These are phyloP conservation scores for Lordiphosa clarofinis DNA, from an alignment of 1,140 invertebrate species.

Conservation along the genomic window DNA sequence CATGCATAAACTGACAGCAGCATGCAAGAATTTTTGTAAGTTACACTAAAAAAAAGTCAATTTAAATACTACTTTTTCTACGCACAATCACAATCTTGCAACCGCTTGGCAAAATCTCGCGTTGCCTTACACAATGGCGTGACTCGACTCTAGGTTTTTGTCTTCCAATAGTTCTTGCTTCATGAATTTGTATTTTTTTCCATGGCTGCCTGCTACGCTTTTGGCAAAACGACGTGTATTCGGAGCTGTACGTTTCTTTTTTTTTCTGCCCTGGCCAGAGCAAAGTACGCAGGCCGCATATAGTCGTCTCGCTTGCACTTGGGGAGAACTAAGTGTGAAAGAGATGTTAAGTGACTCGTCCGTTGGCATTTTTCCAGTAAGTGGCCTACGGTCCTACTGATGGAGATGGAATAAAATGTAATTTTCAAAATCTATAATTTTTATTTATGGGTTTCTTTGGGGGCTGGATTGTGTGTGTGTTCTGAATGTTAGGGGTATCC, in stretches of 20 bases:
- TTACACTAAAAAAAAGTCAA: constrained; percentile 33
- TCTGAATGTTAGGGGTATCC: too few species aligned
- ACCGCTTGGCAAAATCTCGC: constrained; percentile 21
- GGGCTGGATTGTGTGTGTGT: too few species aligned
- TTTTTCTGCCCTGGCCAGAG: constrained; percentile 52
- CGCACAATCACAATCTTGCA: constrained; percentile 47
- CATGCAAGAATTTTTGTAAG: constrained; percentile 73
- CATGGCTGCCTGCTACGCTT: constrained; percentile 57
- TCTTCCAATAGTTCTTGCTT: constrained; percentile 50
- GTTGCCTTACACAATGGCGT: constrained; percentile 47
- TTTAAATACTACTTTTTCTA: constrained; percentile 48
- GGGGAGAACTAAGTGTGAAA: constrained; percentile 30
- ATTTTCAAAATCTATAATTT: too few species aligned
- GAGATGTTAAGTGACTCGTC: constrained; percentile 35
- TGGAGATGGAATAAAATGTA: constrained; percentile 3
- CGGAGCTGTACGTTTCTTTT: constrained; percentile 60
- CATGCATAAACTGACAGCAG: constrained; percentile 47
- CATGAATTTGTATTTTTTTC: constrained; percentile 69
- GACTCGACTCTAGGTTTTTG: constrained; percentile 29
- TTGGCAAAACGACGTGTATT: constrained; percentile 68
- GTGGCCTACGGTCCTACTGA: constrained; percentile 20
- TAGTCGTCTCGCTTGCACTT: constrained; percentile 35
- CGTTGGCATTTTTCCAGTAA: background rate
- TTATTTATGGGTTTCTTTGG: too few species aligned
- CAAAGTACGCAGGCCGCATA: constrained; percentile 55